phyloP scores from a whole-genome alignment of 2,888 invertebrate species.

The Lochmaea crataegi region DNA sequence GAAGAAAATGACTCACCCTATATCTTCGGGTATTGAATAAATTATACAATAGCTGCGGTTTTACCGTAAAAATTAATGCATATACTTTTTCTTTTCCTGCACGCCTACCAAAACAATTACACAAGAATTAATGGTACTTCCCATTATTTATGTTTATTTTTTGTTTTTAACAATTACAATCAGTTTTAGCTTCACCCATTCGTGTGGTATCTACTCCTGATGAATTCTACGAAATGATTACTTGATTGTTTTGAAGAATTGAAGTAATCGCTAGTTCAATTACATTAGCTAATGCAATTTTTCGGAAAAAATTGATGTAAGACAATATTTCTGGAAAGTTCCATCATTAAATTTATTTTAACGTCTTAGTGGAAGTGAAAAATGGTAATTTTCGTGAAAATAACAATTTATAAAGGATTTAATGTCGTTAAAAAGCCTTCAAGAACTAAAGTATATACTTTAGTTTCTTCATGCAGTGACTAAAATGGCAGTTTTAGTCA shows the following conservation, averaged over 20 bases:
- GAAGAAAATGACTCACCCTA: not conserved
- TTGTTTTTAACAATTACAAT: not conserved
- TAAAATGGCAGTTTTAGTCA: too few species aligned
- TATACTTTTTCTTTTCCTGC: not conserved
- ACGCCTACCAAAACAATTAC: constrained; percentile 1
- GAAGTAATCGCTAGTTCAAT: not conserved
- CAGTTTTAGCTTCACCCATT: not conserved
- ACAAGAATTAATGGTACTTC: not conserved
- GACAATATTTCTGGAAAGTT: constrained; percentile 1
- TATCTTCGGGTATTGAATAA: not conserved
- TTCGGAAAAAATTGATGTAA: not conserved
- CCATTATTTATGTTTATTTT: not conserved
- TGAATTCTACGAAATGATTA: not conserved
- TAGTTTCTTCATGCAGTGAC: too few species aligned
- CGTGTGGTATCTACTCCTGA: not conserved
- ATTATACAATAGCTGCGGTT: not conserved
- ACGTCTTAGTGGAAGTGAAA: too few species aligned
- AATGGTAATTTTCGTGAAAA: too few species aligned
- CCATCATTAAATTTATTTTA: not conserved
- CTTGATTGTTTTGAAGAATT: constrained; percentile 2
- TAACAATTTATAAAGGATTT: too few species aligned
- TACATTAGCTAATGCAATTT: constrained; percentile 4
- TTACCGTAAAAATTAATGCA: not conserved
- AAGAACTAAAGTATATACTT: too few species aligned
- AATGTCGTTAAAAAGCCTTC: too few species aligned